phyloP scores from a whole-genome alignment of 2,888 invertebrate genomes.

The Chrysomela aeneicollis region DNA sequence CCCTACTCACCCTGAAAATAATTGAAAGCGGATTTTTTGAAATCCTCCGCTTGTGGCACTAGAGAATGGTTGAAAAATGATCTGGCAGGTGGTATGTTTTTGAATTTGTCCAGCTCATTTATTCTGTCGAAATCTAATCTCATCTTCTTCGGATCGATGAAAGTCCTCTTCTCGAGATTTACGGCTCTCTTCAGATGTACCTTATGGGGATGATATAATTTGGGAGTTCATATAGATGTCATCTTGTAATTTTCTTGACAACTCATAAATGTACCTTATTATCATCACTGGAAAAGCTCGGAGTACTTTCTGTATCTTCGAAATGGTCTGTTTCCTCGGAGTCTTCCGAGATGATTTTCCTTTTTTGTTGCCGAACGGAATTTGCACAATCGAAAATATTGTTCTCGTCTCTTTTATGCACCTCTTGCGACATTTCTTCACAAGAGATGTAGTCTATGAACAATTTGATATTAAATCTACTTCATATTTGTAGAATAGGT shows the following conservation, averaged over 20 bases:
- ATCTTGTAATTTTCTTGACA: not conserved
- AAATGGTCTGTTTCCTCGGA: conserved; percentile 44
- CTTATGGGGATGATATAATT: not conserved
- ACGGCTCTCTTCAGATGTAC: conserved; percentile 30
- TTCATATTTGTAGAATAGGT: not conserved
- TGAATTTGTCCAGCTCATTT: conserved; percentile 49
- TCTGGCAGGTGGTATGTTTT: conserved; percentile 39
- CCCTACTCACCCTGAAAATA: not conserved
- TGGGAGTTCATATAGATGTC: not conserved
- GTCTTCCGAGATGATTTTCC: conserved; percentile 24
- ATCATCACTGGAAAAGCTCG: conserved; percentile 40
- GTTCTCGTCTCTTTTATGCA: not conserved
- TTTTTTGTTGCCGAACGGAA: not conserved
- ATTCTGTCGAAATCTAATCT: conserved; percentile 47
- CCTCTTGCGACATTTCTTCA: not conserved
- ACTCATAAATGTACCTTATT: conserved; percentile 32
- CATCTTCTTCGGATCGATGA: conserved; percentile 17
- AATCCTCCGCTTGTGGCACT: conserved; percentile 36
- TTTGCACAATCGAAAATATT: not conserved
- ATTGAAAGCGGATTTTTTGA: conserved; percentile 33
- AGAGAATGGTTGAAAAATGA: conserved; percentile 42
- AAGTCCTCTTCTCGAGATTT: conserved; percentile 24
- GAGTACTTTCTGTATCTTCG: conserved; percentile 41
- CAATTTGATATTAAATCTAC: not conserved
- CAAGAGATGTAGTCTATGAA: not conserved